Base-by-base conservation (phyloP, 2,113 vertebrate species). In the Scolopax mira region DNA sequence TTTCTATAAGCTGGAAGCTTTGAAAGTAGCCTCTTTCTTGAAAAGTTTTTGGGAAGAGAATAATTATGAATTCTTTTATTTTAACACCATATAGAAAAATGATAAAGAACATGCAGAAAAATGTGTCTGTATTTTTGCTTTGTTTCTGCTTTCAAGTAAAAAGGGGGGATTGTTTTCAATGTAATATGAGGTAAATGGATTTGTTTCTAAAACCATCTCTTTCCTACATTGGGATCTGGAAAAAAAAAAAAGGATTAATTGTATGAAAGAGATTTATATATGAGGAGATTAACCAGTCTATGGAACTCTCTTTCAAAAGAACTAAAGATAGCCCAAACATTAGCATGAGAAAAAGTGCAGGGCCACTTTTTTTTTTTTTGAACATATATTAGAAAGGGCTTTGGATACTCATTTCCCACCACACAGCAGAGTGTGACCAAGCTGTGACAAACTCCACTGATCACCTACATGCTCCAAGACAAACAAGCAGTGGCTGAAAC, bases 291-390 rank as follows among this genome's bases (percentile, higher is more conserved):
- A 95, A 85, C 46, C 87, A 91, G 71, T 35, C 89, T 70, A 25
- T 62, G 81, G 79, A 70, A 66, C 18, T 82, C 24, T 51, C 65
- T 87, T 93, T 72, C 41, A 88, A 74, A 91, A 62, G 41, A 88
- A 66, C 33, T 70, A 85, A 85, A 91, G 72, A 85, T 4, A 90
- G 28, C 39, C 51, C 61, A 90, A 58, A 71, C 58, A 91, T 93
- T 94, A 94, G 72, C 92, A 94, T 90, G 57, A 91, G 72, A 94
- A 96, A 95, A 93, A 91, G 82, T 44, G 21, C 18, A 71, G 33
- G 64, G 67, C 42, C 58, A 25, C 13, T 4, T 46, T 52, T 11
- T 35, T 16, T 44, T 74, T 13, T n/a, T 72, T 41, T 22, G 41
- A 23, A 48, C 31, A 75, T 33, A 8, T 18, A 75, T 79, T 61